These are phyloP conservation scores for Drosophila parvula DNA, from an alignment of 1,140 invertebrate species.

Conservation along the genomic window DNA sequence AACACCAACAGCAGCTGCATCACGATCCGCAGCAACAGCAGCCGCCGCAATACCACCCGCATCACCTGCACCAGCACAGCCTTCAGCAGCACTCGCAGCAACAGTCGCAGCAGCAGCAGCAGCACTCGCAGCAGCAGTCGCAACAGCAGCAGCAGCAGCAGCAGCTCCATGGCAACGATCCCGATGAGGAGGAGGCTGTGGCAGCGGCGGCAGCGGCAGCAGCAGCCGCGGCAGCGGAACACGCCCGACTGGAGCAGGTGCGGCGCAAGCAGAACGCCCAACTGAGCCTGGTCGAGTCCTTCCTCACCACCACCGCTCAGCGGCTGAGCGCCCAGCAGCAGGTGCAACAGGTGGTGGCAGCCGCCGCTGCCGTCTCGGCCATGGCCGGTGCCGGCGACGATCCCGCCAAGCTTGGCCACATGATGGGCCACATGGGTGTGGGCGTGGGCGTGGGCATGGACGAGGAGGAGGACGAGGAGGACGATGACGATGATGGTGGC, in stretches of 20 bases:
- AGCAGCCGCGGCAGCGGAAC: slow-evolving; percentile 58
- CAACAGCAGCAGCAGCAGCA: slow-evolving; percentile 58
- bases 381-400: slow-evolving; percentile 75
- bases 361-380: slow-evolving; percentile 76
- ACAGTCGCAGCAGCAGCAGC: slow-evolving; percentile 39
- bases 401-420: slow-evolving; percentile 72
- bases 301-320: slow-evolving; percentile 79
- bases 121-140: slow-evolving; percentile 27
- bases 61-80: slow-evolving; percentile 56
- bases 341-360: slow-evolving; percentile 80
- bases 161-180: slow-evolving; percentile 41
- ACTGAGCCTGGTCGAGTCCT: slow-evolving; percentile 80
- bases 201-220: slow-evolving; percentile 35
- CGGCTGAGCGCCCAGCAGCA: slow-evolving; percentile 80
- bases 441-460: slow-evolving; percentile 48
- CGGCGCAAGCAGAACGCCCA: slow-evolving; percentile 82
- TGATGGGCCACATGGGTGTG: slow-evolving; percentile 73
- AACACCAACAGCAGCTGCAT: slow-evolving; percentile 46
- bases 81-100: slow-evolving; percentile 64
- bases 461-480: slow-evolving; percentile 74
- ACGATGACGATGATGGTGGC: slow-evolving; percentile 70
- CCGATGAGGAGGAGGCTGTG: slow-evolving; percentile 64
- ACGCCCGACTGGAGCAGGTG: slow-evolving; percentile 64
- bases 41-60: slow-evolving; percentile 56
- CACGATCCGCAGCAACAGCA: slow-evolving; percentile 50